These are phyloP conservation scores for Cryptotis parvus DNA, from an alignment of 2,113 vertebrate genomes.

Conservation along the genomic window DNA sequence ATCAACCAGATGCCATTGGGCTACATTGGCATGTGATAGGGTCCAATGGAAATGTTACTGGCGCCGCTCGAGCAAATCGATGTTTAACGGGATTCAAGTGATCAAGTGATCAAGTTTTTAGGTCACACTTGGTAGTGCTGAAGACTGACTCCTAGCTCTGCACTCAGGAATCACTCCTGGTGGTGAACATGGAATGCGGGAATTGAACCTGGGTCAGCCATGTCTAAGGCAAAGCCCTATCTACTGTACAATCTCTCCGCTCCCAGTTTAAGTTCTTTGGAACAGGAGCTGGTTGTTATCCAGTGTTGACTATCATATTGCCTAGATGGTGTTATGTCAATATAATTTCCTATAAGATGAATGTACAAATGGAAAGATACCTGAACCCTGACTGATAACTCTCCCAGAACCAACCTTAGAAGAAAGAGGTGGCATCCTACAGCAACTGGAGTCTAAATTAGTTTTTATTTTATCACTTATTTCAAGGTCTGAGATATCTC, in stretches of 20 bases:
- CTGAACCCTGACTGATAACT: not conserved
- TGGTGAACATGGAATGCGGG: no score
- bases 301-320: not conserved
- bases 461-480: not conserved
- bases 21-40: no score
- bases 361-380: not conserved
- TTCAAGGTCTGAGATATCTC: not conserved
- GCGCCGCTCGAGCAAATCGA: no score
- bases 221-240: no score
- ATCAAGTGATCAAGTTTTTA: no score
- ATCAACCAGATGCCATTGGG: no score
- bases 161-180: no score
- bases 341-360: not conserved
- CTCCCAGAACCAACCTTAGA: slow-evolving; percentile 3
- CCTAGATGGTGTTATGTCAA: not conserved
- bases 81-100: not conserved
- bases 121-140: no score
- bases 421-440: not conserved
- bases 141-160: no score
- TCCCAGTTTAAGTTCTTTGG: slow-evolving; percentile 40
- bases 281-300: not conserved
- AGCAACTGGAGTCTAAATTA: slow-evolving; percentile 4
- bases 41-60: no score
- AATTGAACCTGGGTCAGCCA: no score
- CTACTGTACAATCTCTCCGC: no score